Base-by-base conservation (phyloP, 1,140 invertebrate species). In the Drosophila equinoxialis region DNA sequence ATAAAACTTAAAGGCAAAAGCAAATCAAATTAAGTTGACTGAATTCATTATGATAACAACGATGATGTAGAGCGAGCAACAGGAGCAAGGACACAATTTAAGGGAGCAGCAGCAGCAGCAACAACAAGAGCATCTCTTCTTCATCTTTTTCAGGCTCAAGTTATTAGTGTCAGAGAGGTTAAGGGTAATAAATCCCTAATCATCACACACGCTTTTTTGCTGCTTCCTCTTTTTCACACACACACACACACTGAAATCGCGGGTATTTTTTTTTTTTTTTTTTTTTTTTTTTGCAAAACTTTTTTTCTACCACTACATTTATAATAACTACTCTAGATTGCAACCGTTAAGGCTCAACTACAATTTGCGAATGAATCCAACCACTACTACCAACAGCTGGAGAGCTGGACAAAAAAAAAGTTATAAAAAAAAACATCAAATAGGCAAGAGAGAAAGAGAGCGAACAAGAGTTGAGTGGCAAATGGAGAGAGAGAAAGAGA, bases 321-420 rank as follows among this genome's bases (percentile, higher is more conserved):
- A 48, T 13, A 37, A 37, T 37, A 37, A 39, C 45, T 51, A 23
- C 45, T 23, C 17, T 51, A 51, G 45, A 51, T 81, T 45, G 79
- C 84, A 89, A 87, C 84, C 84, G 84, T 81, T 77, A 89, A 83
- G 77, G 77, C 71, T 89, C 74, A 72, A 79, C 84, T 80, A 74
- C 69, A 76, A 87, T 87, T 89, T 68, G 80, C 84, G 84, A 87
- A 87, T 87, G 84, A 42, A 63, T 60, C 42, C 33, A 30, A 33
- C 37, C 60, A 42, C 30, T 30, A 30, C 45, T 48, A 55, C 64
- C 68, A 76, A 48, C 65, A 74, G 69, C 63, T 41, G 37, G 54
- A 78, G 57, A 78, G 65, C 72, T 69, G 59, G 65, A 76, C 14
- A 63, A 26, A 33, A 41, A 63, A 45, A 65, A 62, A 42, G 51